phyloP scores from a whole-genome alignment of 64 coral and sea anemone genomes.

The Dendrophyllia cribrosa region DNA sequence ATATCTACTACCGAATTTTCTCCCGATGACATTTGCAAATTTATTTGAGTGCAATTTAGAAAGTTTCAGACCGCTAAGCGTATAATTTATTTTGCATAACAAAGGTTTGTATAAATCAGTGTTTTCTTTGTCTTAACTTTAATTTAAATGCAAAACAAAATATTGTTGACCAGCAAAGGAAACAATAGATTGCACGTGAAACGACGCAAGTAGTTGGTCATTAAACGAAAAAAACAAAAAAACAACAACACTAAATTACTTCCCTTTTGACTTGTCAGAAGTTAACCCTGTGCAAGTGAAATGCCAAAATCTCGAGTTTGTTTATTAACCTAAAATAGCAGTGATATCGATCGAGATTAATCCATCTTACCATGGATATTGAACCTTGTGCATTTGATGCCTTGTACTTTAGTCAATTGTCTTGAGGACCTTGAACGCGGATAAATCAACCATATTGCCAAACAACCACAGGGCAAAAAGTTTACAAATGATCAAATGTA shows the following conservation, averaged over 20 bases:
- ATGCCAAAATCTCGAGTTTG: not conserved
- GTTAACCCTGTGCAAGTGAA: not conserved
- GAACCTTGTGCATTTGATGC: not conserved
- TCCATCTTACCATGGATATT: not conserved
- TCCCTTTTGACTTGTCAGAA: not conserved
- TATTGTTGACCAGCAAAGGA: not conserved
- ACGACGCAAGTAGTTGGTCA: not conserved
- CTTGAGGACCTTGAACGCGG: too few species aligned
- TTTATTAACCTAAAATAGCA: not conserved
- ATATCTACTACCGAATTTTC: too few species aligned
- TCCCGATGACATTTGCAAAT: not conserved
- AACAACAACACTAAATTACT: not conserved
- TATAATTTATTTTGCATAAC: not conserved
- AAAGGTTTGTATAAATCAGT: slow-evolving; percentile 6
- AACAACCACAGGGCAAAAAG: too few species aligned
- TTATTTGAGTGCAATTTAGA: not conserved
- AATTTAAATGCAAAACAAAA: not conserved
- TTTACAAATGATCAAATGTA: not conserved
- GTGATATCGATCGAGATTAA: not conserved
- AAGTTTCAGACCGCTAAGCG: not conserved
- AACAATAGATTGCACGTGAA: not conserved
- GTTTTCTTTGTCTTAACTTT: not conserved
- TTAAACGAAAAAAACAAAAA: not conserved
- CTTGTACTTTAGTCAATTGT: not conserved
- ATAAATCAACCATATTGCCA: too few species aligned